Base-by-base conservation (phyloP, 30 jellyfish, hydroid and myxozoan genomes). In the Cassiopea xamachana region DNA sequence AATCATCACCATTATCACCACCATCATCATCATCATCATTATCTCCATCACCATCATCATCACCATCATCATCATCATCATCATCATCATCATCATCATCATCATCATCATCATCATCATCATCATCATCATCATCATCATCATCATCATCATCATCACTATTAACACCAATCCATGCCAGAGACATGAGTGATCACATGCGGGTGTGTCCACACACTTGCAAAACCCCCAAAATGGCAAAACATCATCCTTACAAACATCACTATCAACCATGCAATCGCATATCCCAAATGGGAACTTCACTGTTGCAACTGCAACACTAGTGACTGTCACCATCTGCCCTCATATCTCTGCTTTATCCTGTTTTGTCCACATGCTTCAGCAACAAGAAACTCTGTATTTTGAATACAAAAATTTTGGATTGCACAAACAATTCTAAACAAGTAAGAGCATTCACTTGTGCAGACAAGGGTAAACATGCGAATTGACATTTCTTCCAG, bases 1-100 rank as follows among this genome's bases (percentile, higher is more conserved):
- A 67, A 67, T 67, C 76, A 67, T 67, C 76, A 67, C 15, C 46
- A 67, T 67, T 2, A 67, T 67, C 76, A 67, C 18, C 76, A 67
- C 15, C 4, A 2, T 67, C 76, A 67, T 67, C 76, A 67, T 67
- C 76, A 19, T 67, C 76, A 67, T 67, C 76, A 67, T 67, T 19
- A 67, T 67, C 76, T 3, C 15, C 76, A 67, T 19, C 76, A 67
- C 18, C 76, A 51, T 19, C 76, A 67, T 67, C 76, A 67, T 67
- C 76, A 67, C 15, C 76, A 67, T 13, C 76, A 67, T 67, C 76
- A 67, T 19, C 76, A 67, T 15, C 64, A 51, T 51, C 64, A 51
- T 51, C 64, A 51, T 51, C 64, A 51, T 51, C 64, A 51, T 51
- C 64, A 51, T 51, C 64, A 51, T 51, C 64, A 51, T 51, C 64